These are phyloP conservation scores for Chrysochloris asiatica DNA, from an alignment of 2,113 vertebrate genomes.

Conservation along the genomic window DNA sequence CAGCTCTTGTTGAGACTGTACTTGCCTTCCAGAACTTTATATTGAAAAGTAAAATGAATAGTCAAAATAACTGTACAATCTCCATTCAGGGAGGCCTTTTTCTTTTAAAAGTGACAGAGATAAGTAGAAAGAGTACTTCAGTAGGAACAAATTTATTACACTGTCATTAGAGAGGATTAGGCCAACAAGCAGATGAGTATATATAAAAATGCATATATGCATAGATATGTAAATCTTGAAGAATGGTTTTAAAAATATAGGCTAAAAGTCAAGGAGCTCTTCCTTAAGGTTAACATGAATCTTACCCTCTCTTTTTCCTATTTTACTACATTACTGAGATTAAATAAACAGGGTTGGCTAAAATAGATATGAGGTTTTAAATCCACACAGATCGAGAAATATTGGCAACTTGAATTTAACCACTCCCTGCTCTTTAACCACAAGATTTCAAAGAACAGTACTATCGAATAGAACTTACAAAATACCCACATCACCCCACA, in stretches of 20 bases:
- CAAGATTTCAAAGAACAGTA: not conserved
- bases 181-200: not conserved
- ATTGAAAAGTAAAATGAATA: constrained; percentile 24
- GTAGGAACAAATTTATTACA: constrained; percentile 31
- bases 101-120: constrained; percentile 35
- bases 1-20: not conserved
- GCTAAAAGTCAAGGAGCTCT: not conserved
- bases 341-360: not conserved
- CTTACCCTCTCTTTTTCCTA: not conserved
- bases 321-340: constrained; percentile 24
- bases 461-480: constrained; percentile 9
- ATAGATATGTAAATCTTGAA: not conserved
- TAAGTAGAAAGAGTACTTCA: constrained; percentile 13
- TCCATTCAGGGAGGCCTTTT: not conserved
- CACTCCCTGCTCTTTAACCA: no score
- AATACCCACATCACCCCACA: not conserved
- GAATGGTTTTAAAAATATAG: not conserved
- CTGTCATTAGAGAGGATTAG: constrained; percentile 17
- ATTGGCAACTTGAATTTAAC: not conserved
- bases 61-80: not conserved
- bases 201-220: no score
- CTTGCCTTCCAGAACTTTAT: not conserved
- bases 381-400: constrained; percentile 12
- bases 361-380: not conserved
- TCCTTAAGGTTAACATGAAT: constrained; percentile 14